phyloP scores from a whole-genome alignment of 2,888 invertebrate genomes.

The Drepanosiphum platanoidis region DNA sequence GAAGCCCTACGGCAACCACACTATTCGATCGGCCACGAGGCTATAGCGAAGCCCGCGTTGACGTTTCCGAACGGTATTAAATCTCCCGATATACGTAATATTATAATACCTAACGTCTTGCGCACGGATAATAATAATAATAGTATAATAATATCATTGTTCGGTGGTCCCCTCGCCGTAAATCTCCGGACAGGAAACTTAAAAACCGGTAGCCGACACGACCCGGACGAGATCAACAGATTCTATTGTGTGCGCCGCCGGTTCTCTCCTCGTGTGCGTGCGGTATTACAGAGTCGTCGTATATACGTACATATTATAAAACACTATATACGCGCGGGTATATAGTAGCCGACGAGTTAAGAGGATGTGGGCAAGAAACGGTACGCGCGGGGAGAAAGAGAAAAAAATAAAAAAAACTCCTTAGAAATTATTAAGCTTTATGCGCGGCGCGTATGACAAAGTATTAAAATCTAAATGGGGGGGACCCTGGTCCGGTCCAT shows the following conservation, averaged over 20 bases:
- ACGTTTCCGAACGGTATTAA: slow-evolving; percentile 10
- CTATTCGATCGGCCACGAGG: background rate
- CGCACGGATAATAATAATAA: slow-evolving; percentile 5
- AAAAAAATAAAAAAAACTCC: too few relatives aligned
- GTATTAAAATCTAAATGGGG: slow-evolving; percentile 44
- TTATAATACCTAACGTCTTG: background rate
- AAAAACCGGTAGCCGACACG: slow-evolving; percentile 55
- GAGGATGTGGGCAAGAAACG: slow-evolving; percentile 2
- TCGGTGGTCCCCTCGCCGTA: slow-evolving; percentile 18
- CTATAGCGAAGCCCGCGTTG: background rate
- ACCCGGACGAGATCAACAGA: slow-evolving; percentile 45
- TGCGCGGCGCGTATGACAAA: slow-evolving; percentile 19
- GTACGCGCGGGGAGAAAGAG: background rate
- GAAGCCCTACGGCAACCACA: background rate
- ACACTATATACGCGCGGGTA: too few relatives aligned
- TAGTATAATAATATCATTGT: background rate
- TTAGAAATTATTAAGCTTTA: background rate
- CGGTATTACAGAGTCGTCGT: too few relatives aligned
- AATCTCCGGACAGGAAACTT: slow-evolving; percentile 57
- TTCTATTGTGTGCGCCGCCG: slow-evolving; percentile 20
- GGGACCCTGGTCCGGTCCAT: background rate
- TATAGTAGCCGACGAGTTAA: background rate
- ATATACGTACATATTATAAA: too few relatives aligned
- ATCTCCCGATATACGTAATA: background rate
- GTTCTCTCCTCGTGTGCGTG: background rate